A percentile compares a stretch with the other conserved stretches of the same genome.
phyloP scores from a whole-genome alignment of 2,888 invertebrate species.

The Marronus borbonicus region DNA sequence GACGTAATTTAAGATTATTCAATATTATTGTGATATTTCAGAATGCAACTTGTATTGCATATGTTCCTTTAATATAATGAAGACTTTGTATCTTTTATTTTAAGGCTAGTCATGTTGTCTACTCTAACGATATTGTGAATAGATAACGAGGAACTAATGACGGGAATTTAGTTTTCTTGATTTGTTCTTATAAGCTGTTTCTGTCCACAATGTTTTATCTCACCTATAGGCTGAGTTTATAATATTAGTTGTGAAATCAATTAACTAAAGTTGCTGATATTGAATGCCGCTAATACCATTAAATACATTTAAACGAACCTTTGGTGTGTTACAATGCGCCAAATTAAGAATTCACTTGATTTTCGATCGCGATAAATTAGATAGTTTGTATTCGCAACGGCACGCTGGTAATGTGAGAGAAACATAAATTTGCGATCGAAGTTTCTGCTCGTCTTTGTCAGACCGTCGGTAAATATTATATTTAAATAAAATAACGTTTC shows the following conservation, averaged over 20 bases:
- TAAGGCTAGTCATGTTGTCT: no score
- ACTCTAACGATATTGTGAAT: no score
- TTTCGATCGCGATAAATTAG: slow-evolving; percentile 36
- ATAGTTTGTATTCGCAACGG: slow-evolving; percentile 38
- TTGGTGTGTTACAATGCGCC: slow-evolving; percentile 20
- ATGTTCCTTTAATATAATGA: no score
- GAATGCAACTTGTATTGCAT: no score
- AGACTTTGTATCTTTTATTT: no score
- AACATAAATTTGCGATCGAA: slow-evolving; percentile 43
- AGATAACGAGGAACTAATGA: no score
- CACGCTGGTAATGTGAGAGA: slow-evolving; percentile 35
- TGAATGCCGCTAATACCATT: neutral
- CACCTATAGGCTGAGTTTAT: neutral
- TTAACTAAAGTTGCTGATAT: neutral
- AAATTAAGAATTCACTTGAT: slow-evolving; percentile 43
- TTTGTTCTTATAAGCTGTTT: no score
- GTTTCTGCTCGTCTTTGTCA: slow-evolving; percentile 36
- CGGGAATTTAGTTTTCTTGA: no score
- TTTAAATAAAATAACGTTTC: slow-evolving; percentile 47
- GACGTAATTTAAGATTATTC: no score
- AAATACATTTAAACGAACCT: slow-evolving; percentile 25
- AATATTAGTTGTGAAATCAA: neutral
- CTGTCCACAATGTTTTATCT: no score
- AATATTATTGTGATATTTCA: no score
- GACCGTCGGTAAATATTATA: slow-evolving; percentile 48